Evolutionary conservation across 2,797 vertebrate genomes (phyloP), one percentile per base, ranked within the genome.

Genomic region (Lophius americanus): DNA sequence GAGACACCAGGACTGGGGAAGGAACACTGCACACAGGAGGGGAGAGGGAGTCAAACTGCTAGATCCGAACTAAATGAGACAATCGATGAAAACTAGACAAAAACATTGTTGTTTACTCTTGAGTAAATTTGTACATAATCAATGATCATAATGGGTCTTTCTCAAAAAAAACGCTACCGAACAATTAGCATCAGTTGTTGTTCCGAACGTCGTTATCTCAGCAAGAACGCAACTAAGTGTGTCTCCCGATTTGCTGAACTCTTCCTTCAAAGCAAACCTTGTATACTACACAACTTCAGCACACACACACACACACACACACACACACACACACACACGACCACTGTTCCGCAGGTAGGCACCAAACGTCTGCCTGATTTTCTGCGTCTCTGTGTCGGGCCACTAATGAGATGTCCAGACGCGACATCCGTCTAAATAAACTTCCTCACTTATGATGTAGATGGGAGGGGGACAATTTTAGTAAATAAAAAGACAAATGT

Each of bases 401-500:
- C 52, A 52, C 82, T 87, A 85, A 90, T 78, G 72, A 88, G 81
- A 66, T 37, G 61, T 73, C 70, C 64, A 57, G 68, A 78, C 43
- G 78, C 1, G 49, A 39, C 71, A 59, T 48, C 42, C 46, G 14
- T 71, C 65, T 72, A 66, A n/a, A 65, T 78, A 71, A 55, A 35
- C 44, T 65, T 39, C 65, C 49, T 63, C 37, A 51, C 56, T 76
- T 64, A 53, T 77, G 61, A 43, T 8, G 14, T 13, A 70, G 67
- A 78, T 67, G 53, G 10, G 49, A 69, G 14, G 7, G 14, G 58
- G 60, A 75, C 64, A 47, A 33, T 76, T 81, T 75, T 63, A 76
- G 66, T 51, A 55, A 60, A 44, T 42, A 49, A 67, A 83, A 62
- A 76, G 73, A 85, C 71, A 61, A 11, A 12, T 71, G 79, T 79